Percentiles rank a stretch among this genome's conserved stretches.
Conservation (phyloP, 2,113 vertebrate species). For the Oryzias javanicus region DNA sequence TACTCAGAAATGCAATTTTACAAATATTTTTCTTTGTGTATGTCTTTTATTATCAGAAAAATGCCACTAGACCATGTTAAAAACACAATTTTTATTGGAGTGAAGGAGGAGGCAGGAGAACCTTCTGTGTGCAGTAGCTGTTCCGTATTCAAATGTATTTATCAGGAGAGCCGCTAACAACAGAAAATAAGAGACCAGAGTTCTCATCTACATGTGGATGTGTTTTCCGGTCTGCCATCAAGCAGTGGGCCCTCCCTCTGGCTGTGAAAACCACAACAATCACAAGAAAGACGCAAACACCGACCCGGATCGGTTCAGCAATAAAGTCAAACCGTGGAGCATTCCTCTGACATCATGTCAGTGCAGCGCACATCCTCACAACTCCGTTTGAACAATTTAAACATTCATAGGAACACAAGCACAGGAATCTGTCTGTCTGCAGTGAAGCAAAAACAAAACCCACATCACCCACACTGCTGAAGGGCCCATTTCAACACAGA, state of each 20-base stretch:
- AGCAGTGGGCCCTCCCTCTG: conserved; percentile 12
- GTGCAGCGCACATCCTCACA: conserved; percentile 37
- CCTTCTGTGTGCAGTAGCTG: background rate
- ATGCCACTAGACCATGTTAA: too few relatives aligned
- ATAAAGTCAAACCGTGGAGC: conserved; percentile 18
- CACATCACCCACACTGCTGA: conserved; percentile 27
- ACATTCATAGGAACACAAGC: conserved; percentile 54
- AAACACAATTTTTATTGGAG: too few relatives aligned
- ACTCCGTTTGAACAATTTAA: conserved; percentile 49
- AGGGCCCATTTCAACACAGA: conserved; percentile 44
- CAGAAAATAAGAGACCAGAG: background rate
- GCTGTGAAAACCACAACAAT: background rate
- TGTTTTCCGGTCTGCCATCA: conserved; percentile 34
- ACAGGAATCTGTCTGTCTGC: conserved; percentile 50
- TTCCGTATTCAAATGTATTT: background rate
- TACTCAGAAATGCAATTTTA: too few relatives aligned
- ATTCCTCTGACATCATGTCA: conserved; percentile 45
- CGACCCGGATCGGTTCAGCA: conserved; percentile 7
- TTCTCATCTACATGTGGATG: conserved; percentile 11
- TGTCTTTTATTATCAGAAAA: too few relatives aligned
- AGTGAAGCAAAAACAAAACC: conserved; percentile 52
- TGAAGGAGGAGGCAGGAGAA: too few relatives aligned
- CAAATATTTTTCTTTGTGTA: too few relatives aligned
- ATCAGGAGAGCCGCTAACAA: conserved; percentile 17
- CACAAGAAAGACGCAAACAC: conserved; percentile 9